Conservation (phyloP, 2,888 invertebrate species). For the Ctenicera cuprea region DNA sequence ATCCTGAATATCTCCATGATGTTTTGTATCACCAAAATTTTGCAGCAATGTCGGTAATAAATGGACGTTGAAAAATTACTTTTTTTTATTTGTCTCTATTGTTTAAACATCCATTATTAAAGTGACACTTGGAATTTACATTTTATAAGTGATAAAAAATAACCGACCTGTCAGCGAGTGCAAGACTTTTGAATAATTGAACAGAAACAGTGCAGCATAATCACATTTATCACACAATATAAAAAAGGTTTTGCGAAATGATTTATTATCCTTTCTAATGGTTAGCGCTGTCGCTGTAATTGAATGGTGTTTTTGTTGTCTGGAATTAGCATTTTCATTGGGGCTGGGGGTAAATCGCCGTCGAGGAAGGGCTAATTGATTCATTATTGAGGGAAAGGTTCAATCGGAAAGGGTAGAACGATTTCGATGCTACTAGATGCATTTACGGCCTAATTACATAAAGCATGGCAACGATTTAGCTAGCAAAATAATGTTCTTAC, state of each 20-base stretch:
- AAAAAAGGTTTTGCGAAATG: slow-evolving; percentile 43
- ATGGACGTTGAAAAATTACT: slow-evolving; percentile 5
- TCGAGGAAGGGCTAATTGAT: slow-evolving; percentile 57
- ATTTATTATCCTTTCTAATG: slow-evolving; percentile 48
- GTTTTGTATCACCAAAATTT: no score
- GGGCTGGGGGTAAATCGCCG: slow-evolving; percentile 54
- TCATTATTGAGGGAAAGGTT: slow-evolving; percentile 56
- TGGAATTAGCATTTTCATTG: slow-evolving; percentile 64
- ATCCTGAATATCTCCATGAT: no score
- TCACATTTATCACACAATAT: slow-evolving; percentile 45
- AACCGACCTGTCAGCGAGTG: slow-evolving; percentile 26
- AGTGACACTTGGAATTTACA: slow-evolving; percentile 24
- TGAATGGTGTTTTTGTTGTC: slow-evolving; percentile 66
- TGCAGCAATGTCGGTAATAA: no score
- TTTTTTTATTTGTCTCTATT: slow-evolving; percentile 4
- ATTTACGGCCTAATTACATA: slow-evolving; percentile 28
- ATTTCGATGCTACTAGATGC: slow-evolving; percentile 27
- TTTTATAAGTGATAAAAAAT: slow-evolving; percentile 36
- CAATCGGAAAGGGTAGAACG: slow-evolving; percentile 28
- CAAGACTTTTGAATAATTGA: slow-evolving; percentile 48
- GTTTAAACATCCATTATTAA: slow-evolving; percentile 22
- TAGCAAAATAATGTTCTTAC: no score
- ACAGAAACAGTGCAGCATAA: slow-evolving; percentile 36
- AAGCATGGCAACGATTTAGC: slow-evolving; percentile 9
- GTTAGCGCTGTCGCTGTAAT: slow-evolving; percentile 60